A percentile compares a stretch with the other conserved stretches of the same genome.
These are phyloP conservation scores for Pemphigus obesinymphae DNA, from an alignment of 1,140 invertebrate species.

Conservation along the genomic window DNA sequence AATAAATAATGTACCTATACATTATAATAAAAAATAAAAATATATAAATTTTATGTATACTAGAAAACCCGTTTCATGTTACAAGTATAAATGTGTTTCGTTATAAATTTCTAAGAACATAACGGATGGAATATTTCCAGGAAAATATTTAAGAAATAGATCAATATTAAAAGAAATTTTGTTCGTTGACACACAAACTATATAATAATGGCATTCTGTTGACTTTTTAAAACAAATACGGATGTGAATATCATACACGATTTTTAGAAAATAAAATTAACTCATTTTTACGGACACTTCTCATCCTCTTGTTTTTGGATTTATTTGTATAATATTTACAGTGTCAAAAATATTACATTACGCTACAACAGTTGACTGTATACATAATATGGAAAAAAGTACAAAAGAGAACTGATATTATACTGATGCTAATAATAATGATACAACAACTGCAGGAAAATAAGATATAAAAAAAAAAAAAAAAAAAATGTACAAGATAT, in stretches of 20 bases:
- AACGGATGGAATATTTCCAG: too few species aligned
- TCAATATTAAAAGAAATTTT: too few species aligned
- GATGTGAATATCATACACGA: background rate
- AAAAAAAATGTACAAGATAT: too few species aligned
- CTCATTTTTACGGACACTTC: background rate
- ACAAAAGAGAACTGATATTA: background rate
- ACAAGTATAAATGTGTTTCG: too few species aligned
- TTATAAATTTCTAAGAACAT: too few species aligned
- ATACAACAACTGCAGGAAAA: background rate
- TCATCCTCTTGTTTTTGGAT: background rate
- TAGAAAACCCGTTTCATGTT: too few species aligned
- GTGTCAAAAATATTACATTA: background rate
- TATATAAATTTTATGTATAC: too few species aligned
- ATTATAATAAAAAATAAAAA: too few species aligned
- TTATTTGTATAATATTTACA: background rate
- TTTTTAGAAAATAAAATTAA: background rate
- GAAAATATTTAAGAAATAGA: too few species aligned
- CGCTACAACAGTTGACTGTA: background rate
- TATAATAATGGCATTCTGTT: too few species aligned
- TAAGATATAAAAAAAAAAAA: background rate
- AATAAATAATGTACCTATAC: too few species aligned
- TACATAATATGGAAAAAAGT: background rate
- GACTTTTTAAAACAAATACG: background rate
- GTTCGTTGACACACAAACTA: too few species aligned
- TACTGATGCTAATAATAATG: slow-evolving; percentile 10